Percentiles rank a stretch among this genome's conserved stretches.
Evolutionary conservation across 2,888 invertebrate genomes (phyloP).

Genomic region (Carcina quercana): DNA sequence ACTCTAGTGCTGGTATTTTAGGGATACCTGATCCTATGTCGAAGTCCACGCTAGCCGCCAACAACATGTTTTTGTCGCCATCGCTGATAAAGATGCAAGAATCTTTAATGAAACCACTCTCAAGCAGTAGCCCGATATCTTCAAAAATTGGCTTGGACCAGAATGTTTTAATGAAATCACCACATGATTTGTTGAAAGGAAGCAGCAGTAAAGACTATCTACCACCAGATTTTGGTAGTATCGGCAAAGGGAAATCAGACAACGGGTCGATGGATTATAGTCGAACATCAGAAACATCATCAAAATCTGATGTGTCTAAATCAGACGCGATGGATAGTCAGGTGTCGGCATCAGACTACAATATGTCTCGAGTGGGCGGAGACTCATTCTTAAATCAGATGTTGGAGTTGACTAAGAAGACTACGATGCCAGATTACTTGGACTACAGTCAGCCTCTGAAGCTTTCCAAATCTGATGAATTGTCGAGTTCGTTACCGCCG

Average conservation of each 20-base stretch:
- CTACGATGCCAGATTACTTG: constrained; percentile 66
- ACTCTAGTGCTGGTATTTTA: constrained; percentile 75
- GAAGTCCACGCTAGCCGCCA: constrained; percentile 82
- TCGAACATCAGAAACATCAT: constrained; percentile 55
- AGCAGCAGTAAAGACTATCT: constrained; percentile 67
- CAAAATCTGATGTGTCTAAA: constrained; percentile 68
- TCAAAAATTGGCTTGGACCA: constrained; percentile 61
- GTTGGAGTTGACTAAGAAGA: constrained; percentile 69
- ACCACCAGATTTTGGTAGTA: constrained; percentile 71
- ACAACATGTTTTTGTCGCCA: constrained; percentile 86
- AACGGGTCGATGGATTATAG: constrained; percentile 49
- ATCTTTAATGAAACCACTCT: constrained; percentile 73
- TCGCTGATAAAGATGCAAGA: constrained; percentile 83
- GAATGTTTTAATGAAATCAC: constrained; percentile 57
- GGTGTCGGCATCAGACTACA: constrained; percentile 59
- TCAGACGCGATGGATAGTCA: constrained; percentile 43
- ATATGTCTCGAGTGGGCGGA: constrained; percentile 58
- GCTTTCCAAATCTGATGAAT: constrained; percentile 74
- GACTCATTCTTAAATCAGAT: constrained; percentile 70
- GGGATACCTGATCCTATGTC: constrained; percentile 85
- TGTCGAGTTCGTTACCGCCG: constrained; percentile 57
- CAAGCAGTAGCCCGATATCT: constrained; percentile 71
- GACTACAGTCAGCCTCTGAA: constrained; percentile 74
- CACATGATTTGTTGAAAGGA: constrained; percentile 56
- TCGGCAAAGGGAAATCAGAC: constrained; percentile 67